Evolutionary conservation across 2,888 invertebrate species (phyloP).

Genomic region (Sabatieria punctata): DNA sequence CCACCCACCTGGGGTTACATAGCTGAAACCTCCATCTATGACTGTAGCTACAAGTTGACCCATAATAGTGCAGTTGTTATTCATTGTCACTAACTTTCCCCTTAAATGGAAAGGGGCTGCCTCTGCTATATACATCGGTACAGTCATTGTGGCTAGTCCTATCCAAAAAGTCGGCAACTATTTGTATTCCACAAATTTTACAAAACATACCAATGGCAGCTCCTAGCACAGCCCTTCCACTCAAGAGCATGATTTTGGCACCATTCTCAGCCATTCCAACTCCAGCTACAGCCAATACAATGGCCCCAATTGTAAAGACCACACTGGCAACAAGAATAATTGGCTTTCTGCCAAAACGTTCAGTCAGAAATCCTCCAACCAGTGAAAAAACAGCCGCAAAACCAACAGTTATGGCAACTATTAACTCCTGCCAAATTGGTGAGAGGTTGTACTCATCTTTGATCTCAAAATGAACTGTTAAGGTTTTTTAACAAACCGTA

Average conservation of each 20-base stretch:
- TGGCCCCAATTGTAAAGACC: slow-evolving; percentile 36
- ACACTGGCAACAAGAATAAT: slow-evolving; percentile 37
- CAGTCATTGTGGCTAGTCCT: slow-evolving; percentile 40
- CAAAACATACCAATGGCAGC: neutral
- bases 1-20: slow-evolving; percentile 38
- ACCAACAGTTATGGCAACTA: slow-evolving; percentile 38
- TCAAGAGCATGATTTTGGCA: slow-evolving; percentile 32
- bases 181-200: too few relatives aligned
- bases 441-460: too few relatives aligned
- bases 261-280: slow-evolving; percentile 30
- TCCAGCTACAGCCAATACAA: slow-evolving; percentile 36
- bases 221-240: slow-evolving; percentile 31
- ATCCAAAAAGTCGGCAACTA: too few relatives aligned
- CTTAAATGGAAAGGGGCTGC: slow-evolving; percentile 35
- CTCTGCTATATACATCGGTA: slow-evolving; percentile 41
- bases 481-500: too few relatives aligned
- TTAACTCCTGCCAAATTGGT: slow-evolving; percentile 36
- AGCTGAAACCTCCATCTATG: slow-evolving; percentile 36
- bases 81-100: slow-evolving; percentile 38
- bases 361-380: slow-evolving; percentile 36
- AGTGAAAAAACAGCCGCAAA: slow-evolving; percentile 37
- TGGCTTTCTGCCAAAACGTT: slow-evolving; percentile 36
- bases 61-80: slow-evolving; percentile 38
- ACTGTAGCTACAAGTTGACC: slow-evolving; percentile 39
- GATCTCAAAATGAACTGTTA: too few relatives aligned